phyloP scores from a whole-genome alignment of 2,797 vertebrate genomes.

The Nyctibius grandis region DNA sequence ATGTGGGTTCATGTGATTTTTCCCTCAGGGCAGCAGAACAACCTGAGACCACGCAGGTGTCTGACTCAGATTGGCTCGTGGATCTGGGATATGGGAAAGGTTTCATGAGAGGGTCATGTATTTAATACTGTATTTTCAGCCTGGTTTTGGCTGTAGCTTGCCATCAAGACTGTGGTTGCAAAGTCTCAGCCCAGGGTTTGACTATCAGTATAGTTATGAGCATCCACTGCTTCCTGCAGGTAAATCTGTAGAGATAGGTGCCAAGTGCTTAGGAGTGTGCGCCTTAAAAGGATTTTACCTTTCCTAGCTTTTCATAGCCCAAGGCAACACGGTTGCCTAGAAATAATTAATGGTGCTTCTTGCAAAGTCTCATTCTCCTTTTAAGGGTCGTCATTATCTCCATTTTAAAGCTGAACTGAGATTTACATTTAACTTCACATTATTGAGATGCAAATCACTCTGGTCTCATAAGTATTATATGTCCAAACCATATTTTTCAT shows the following conservation, averaged over 20 bases:
- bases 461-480: constrained; percentile 39
- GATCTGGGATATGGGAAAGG: not conserved
- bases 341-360: constrained; percentile 26
- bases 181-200: not conserved
- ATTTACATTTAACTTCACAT: constrained; percentile 32
- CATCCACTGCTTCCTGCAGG: not conserved
- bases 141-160: not conserved
- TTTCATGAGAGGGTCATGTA: not conserved
- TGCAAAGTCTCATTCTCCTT: not conserved
- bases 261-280: not conserved
- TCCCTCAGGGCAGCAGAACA: not conserved
- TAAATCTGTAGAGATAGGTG: not conserved
- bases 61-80: not conserved
- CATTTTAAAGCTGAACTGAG: constrained; percentile 31
- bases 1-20: not conserved
- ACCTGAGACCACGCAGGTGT: not conserved
- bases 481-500: constrained; percentile 40
- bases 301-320: not conserved
- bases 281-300: not conserved
- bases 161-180: not conserved
- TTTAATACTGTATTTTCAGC: not conserved
- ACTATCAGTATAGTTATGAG: not conserved
- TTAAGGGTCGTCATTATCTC: constrained; percentile 45
- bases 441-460: constrained; percentile 30
- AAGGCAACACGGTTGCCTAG: constrained; percentile 1